These are phyloP conservation scores for Siniperca knerii DNA, from an alignment of 2,113 vertebrate genomes.

Conservation along the genomic window DNA sequence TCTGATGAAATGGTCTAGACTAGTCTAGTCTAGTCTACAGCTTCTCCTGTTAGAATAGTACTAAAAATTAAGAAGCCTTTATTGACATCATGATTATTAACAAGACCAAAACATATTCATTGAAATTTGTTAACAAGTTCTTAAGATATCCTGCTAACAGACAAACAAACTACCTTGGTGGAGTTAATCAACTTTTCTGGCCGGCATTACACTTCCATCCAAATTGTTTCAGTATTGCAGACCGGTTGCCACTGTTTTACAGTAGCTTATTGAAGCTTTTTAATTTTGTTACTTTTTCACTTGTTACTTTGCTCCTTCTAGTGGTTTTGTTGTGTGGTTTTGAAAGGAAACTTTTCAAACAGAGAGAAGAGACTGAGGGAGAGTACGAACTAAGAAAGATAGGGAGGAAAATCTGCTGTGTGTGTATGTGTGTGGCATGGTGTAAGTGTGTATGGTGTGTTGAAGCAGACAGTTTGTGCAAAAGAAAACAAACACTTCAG, in stretches of 20 bases:
- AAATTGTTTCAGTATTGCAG: too few species aligned
- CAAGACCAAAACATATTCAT: too few species aligned
- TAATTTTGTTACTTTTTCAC: not conserved
- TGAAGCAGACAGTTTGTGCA: not conserved
- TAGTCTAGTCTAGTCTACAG: too few species aligned
- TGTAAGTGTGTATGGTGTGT: not conserved
- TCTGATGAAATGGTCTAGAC: too few species aligned
- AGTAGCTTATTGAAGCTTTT: too few species aligned
- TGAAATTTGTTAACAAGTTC: not conserved
- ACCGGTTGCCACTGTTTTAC: not conserved
- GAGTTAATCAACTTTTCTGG: too few species aligned
- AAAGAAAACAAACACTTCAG: not conserved
- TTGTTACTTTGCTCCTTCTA: not conserved
- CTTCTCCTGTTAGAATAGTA: too few species aligned
- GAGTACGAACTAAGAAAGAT: not conserved
- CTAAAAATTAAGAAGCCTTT: too few species aligned
- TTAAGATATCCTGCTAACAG: not conserved
- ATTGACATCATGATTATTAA: too few species aligned
- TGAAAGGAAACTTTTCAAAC: constrained; percentile 37
- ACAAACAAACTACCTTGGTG: too few species aligned
- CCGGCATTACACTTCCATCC: not conserved
- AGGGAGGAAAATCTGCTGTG: not conserved
- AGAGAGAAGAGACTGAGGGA: constrained; percentile 5
- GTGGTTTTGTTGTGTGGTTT: not conserved
- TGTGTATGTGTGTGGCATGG: not conserved